A percentile compares a stretch with the other conserved stretches of the same genome.
phyloP scores from a whole-genome alignment of 2,797 vertebrate species.

The Poecilia wingei region DNA sequence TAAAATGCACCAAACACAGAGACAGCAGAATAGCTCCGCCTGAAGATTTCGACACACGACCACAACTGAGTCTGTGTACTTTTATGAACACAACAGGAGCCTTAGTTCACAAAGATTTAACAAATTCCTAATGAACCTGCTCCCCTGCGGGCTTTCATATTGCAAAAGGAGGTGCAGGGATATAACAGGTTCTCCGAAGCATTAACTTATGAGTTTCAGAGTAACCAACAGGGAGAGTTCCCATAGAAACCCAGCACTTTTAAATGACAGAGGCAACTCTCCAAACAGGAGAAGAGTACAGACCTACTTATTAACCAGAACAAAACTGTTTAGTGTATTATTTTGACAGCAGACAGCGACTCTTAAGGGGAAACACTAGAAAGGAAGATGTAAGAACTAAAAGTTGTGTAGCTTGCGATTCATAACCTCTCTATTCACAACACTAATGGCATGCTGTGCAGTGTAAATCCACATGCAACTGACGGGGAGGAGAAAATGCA shows the following conservation, averaged over 20 bases:
- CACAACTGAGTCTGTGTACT: background rate
- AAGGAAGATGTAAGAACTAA: conserved; percentile 10
- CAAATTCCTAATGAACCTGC: conserved; percentile 47
- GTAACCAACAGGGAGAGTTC: conserved; percentile 79
- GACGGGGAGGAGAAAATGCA: background rate
- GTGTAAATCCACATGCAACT: background rate
- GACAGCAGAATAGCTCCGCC: background rate
- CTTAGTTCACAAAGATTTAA: conserved; percentile 53
- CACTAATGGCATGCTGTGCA: background rate
- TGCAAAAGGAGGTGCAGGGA: conserved; percentile 35
- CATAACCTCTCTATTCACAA: background rate
- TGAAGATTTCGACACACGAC: background rate
- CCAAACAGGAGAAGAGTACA: conserved; percentile 49
- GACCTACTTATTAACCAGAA: conserved; percentile 54
- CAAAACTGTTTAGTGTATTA: conserved; percentile 39
- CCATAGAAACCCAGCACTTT: conserved; percentile 81
- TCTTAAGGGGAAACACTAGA: conserved; percentile 33
- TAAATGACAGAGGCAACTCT: conserved; percentile 63
- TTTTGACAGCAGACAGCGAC: conserved; percentile 31
- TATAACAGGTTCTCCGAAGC: conserved; percentile 74
- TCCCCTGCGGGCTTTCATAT: conserved; percentile 57
- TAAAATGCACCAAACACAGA: conserved; percentile 3
- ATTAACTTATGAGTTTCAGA: conserved; percentile 79
- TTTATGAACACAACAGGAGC: conserved; percentile 24
- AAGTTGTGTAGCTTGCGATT: background rate